Percentiles rank a stretch among this genome's conserved stretches.
phyloP scores from a whole-genome alignment of 1,140 invertebrate species.

The Hypsibius dujardini region DNA sequence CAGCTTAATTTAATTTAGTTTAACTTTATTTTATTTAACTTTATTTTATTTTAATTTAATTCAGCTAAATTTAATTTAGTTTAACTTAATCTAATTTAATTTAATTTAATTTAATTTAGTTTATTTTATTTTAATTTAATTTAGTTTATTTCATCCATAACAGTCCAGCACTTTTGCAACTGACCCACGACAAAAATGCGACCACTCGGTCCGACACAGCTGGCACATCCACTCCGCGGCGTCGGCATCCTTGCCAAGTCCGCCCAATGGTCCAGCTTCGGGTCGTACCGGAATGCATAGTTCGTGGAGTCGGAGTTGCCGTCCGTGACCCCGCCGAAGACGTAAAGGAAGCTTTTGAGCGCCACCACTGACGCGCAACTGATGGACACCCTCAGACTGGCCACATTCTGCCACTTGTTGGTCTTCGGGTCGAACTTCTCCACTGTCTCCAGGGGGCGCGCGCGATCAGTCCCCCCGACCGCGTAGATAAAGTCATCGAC shows the following conservation, averaged over 20 bases:
- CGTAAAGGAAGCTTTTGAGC: slow-evolving; percentile 35
- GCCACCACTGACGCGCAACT: slow-evolving; percentile 38
- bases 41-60: too few relatives aligned
- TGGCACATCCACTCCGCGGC: slow-evolving; percentile 37
- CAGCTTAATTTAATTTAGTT: too few relatives aligned
- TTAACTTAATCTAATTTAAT: neutral
- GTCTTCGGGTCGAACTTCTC: slow-evolving; percentile 50
- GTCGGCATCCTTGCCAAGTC: slow-evolving; percentile 41
- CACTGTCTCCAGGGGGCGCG: slow-evolving; percentile 56
- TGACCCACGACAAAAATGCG: slow-evolving; percentile 39
- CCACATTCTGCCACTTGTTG: slow-evolving; percentile 36
- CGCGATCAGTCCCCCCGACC: slow-evolving; percentile 61
- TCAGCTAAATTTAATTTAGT: neutral
- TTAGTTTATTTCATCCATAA: neutral
- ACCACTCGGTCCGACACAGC: slow-evolving; percentile 35
- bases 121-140: neutral
- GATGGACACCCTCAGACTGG: slow-evolving; percentile 34
- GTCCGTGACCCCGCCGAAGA: slow-evolving; percentile 36
- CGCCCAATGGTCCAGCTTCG: slow-evolving; percentile 39
- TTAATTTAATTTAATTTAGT: neutral
- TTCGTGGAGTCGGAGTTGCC: slow-evolving; percentile 38
- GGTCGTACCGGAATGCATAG: slow-evolving; percentile 39
- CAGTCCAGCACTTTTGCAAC: slow-evolving; percentile 11
- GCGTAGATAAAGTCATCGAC: slow-evolving; percentile 50
- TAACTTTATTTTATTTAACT: too few relatives aligned